These are phyloP conservation scores for Vidua macroura DNA, from an alignment of 2,113 vertebrate species.

Conservation along the genomic window DNA sequence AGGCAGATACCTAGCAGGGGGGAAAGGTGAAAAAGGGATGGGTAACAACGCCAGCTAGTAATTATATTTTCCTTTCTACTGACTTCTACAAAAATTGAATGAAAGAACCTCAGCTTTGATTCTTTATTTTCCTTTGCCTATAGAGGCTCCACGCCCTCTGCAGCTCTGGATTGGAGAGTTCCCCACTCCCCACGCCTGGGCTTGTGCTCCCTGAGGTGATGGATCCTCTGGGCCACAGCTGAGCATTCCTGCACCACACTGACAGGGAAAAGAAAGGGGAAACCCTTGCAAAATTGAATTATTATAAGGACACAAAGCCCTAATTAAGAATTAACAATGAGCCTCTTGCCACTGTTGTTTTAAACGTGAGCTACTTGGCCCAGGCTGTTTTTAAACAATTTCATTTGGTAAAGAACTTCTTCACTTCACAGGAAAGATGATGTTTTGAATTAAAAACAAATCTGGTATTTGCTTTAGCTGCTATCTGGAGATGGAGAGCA, in stretches of 20 bases:
- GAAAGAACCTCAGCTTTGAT: neutral
- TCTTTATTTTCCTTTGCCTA: neutral
- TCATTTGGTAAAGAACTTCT: neutral
- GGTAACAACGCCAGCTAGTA: neutral
- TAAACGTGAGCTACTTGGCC: neutral
- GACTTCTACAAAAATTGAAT: neutral
- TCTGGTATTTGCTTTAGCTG: neutral
- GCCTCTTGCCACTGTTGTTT: neutral
- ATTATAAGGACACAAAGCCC: neutral
- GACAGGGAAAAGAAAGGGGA: neutral
- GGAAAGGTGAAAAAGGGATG: neutral
- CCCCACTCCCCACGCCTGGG: neutral
- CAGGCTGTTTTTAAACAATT: neutral
- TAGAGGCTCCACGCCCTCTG: neutral
- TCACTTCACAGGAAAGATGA: neutral
- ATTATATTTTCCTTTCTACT: neutral
- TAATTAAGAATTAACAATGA: neutral
- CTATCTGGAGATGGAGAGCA: neutral
- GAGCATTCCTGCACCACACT: neutral
- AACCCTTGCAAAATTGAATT: neutral
- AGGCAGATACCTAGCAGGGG: neutral
- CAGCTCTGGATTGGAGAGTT: fast-evolving
- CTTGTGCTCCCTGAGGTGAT: fast-evolving
- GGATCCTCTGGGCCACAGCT: neutral
- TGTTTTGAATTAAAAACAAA: neutral